Conservation (phyloP, 2,113 vertebrate species). For the Xenopus laevis region DNA sequence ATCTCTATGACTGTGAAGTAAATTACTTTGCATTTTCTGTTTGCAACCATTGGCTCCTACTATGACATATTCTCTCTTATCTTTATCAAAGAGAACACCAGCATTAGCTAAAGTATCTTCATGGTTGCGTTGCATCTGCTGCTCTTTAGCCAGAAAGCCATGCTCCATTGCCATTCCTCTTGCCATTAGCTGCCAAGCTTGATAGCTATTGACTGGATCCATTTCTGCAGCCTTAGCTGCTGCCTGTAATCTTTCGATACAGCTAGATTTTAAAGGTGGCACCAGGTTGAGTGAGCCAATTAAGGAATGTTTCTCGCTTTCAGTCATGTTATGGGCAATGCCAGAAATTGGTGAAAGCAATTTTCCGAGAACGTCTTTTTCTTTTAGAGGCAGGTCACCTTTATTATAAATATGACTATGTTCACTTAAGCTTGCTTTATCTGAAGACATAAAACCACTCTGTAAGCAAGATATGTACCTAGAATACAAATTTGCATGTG, state of each 20-base stretch:
- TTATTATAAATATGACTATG: constrained; percentile 86
- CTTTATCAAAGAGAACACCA: constrained; percentile 84
- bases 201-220: constrained; percentile 97
- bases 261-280: constrained; percentile 95
- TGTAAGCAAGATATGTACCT: constrained; percentile 95
- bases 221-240: constrained; percentile 96
- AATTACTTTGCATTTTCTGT: constrained; percentile 88
- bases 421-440: constrained; percentile 84
- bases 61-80: constrained; percentile 89
- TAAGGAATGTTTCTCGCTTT: constrained; percentile 92
- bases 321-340: constrained; percentile 78
- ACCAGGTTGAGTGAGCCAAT: constrained; percentile 93
- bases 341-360: constrained; percentile 84
- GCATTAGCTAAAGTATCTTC: constrained; percentile 82
- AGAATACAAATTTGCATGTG: constrained; percentile 91
- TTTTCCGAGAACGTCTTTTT: constrained; percentile 93
- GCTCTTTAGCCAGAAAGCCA: constrained; percentile 93
- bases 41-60: constrained; percentile 85
- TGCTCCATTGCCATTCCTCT: constrained; percentile 94
- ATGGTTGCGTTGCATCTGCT: constrained; percentile 78
- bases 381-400: constrained; percentile 87
- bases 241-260: constrained; percentile 93
- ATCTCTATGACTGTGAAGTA: constrained; percentile 79
- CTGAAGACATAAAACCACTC: constrained; percentile 86
- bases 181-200: constrained; percentile 98